A percentile compares a stretch with the other conserved stretches of the same genome.
Conservation (phyloP, 2,888 invertebrate genomes). For the Cephus rjabovi region DNA sequence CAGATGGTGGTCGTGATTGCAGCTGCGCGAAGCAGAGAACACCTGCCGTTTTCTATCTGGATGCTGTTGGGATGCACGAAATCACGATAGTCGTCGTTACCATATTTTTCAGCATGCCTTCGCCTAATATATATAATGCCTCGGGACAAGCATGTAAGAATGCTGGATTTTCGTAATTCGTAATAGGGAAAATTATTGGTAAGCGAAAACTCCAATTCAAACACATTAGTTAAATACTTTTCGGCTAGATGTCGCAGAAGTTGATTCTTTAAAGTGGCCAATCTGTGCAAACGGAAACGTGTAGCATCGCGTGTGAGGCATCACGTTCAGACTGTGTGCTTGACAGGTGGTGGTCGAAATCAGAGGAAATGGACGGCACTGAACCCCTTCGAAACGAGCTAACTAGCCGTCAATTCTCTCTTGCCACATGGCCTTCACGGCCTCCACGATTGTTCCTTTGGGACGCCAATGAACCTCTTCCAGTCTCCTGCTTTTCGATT, state of each 20-base stretch:
- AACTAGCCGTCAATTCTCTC: constrained; percentile 50
- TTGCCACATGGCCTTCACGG: constrained; percentile 12
- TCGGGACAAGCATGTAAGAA: background rate
- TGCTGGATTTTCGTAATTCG: background rate
- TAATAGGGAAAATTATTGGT: background rate
- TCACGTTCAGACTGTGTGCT: constrained; percentile 14
- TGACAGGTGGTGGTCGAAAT: constrained; percentile 29
- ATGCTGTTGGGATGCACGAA: constrained; percentile 2
- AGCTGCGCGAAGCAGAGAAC: constrained; percentile 57
- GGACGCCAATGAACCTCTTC: background rate
- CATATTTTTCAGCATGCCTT: background rate
- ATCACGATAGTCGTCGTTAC: background rate
- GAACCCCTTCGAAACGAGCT: constrained; percentile 42
- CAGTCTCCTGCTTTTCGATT: background rate
- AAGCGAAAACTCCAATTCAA: background rate
- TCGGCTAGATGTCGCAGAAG: background rate
- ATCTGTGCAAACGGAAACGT: background rate
- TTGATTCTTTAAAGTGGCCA: background rate
- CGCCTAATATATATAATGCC: background rate
- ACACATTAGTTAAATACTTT: background rate
- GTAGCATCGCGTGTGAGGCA: constrained; percentile 1
- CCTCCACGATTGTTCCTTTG: background rate
- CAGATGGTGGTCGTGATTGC: constrained; percentile 63
- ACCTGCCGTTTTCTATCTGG: constrained; percentile 63
- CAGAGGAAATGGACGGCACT: constrained; percentile 26